Conservation (phyloP, 2,113 vertebrate genomes). For the Vidua macroura region DNA sequence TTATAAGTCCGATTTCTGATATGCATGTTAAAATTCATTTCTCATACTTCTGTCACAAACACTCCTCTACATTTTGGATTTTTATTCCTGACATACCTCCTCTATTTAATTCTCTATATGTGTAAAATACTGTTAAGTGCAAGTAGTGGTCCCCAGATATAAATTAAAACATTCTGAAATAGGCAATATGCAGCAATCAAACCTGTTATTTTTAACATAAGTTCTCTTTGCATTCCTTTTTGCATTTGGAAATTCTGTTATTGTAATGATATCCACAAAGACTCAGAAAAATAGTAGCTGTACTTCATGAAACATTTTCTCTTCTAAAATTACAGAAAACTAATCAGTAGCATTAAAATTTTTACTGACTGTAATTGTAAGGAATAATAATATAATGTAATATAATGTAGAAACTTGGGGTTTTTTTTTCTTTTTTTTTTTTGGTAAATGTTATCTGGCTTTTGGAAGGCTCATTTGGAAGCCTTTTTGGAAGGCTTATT, state of each 20-base stretch:
- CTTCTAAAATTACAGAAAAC: not conserved
- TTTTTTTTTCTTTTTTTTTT: too few relatives aligned
- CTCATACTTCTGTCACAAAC: not conserved
- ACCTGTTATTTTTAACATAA: not conserved
- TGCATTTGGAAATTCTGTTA: not conserved
- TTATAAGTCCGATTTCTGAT: not conserved
- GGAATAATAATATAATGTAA: not conserved
- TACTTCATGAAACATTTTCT: not conserved
- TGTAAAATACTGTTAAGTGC: not conserved
- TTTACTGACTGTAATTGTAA: not conserved
- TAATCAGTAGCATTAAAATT: not conserved
- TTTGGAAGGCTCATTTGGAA: not conserved
- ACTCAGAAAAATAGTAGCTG: not conserved
- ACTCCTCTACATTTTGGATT: fast-evolving
- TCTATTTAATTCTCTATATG: not conserved
- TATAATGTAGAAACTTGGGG: not conserved
- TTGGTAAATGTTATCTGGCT: not conserved
- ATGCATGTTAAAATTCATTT: not conserved
- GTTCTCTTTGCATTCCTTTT: not conserved
- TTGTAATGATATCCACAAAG: not conserved
- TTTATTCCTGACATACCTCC: not conserved
- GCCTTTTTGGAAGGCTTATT: not conserved
- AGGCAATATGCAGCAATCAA: not conserved
- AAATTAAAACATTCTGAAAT: not conserved
- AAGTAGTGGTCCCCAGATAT: not conserved